Conservation (phyloP, 1,140 invertebrate genomes). For the Atopsyche davidsoni region DNA sequence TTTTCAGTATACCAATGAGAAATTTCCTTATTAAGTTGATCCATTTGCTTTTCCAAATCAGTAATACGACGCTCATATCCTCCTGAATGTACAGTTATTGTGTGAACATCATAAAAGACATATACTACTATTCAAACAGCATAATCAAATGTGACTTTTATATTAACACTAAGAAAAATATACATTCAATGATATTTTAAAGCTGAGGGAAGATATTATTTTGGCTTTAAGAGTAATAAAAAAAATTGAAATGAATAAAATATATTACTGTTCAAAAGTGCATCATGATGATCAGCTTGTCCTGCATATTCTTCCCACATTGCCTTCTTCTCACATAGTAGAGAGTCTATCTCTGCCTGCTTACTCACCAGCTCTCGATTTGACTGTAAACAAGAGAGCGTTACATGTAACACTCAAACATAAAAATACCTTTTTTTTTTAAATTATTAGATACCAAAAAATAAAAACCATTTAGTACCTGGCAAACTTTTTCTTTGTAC, state of each 20-base stretch:
- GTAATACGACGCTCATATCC: conserved; percentile 27
- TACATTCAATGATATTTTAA: neutral
- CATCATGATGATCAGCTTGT: conserved; percentile 28
- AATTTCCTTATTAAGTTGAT: conserved; percentile 23
- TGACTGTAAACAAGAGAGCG: conserved; percentile 16
- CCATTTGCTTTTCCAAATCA: conserved; percentile 25
- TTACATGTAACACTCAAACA: neutral
- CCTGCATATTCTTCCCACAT: conserved; percentile 29
- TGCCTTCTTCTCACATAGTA: conserved; percentile 28
- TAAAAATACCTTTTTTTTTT: neutral
- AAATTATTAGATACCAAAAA: conserved; percentile 17
- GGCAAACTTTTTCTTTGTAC: conserved; percentile 46
- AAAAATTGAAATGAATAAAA: neutral
- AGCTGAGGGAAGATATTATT: neutral
- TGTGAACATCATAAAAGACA: neutral
- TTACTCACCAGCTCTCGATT: conserved; percentile 23
- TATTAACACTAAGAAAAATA: too few species aligned
- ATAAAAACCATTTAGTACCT: conserved; percentile 30
- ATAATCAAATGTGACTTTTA: too few species aligned
- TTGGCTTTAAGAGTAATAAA: neutral
- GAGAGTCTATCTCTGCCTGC: conserved; percentile 26
- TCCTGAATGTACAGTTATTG: conserved; percentile 4
- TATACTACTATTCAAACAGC: neutral
- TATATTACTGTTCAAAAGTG: conserved; percentile 17
- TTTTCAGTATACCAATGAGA: conserved; percentile 25